Base-by-base conservation (phyloP, 2,797 vertebrate species). In the Mormyrops attenuatus region DNA sequence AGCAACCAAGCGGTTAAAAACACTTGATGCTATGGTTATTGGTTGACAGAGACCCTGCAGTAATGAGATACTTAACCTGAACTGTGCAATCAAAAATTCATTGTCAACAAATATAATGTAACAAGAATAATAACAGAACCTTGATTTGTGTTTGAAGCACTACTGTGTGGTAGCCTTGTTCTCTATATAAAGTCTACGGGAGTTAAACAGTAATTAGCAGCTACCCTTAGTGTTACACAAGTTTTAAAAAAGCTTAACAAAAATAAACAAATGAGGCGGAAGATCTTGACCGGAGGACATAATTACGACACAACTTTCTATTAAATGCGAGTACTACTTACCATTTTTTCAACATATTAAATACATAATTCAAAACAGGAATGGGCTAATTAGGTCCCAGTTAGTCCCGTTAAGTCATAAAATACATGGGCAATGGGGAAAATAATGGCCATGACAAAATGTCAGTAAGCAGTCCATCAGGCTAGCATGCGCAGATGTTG, bases 191-290 rank as follows among this genome's bases (percentile, higher is more conserved):
- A 87, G 30, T 57, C 30, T 17, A 34, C 50, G 13, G 22, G 47
- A 55, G 49, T 87, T 60, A 87, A 87, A 87, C 38, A 87, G 85
- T 55, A 87, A 20, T 87, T 87, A 87, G 3, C 30, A 87, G 86
- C 30, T 44, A 41, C 17, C 7, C 7, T 87, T 57, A 30, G 86
- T n/a, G 15, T 60, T 85, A 86, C 55, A 47, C 57, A 82, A 82
- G 77, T 20, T 47, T 38, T 26, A n/a, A 80, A 50, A 66, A 55
- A 41, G 63, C 63, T 87, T n/a, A 89, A 73, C 34, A 85, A 89
- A 73, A 82, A 5, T 47, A 8, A 4, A 82, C 7, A 82, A 82
- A 47, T 82, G 77, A 82, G 8, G 73, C 3, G 17, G 73, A 80
- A 80, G 13, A 80, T 44, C 73, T 41, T n/a, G 41, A 80, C 73